Conservation (phyloP, 2,797 vertebrate genomes). For the Sebastes steindachneri region DNA sequence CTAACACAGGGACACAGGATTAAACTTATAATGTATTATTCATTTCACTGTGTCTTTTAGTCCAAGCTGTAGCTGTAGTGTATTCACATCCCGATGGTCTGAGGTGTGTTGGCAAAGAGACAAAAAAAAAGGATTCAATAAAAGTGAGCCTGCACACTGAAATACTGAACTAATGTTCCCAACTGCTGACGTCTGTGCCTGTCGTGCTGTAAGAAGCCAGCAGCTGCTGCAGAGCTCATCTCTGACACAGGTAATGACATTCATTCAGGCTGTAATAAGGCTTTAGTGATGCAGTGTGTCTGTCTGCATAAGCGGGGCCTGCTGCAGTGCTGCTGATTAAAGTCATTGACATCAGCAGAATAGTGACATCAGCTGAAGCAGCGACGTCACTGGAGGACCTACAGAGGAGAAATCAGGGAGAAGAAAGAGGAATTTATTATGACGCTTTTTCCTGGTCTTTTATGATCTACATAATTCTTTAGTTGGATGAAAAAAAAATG, state of each 20-base stretch:
- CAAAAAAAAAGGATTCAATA: background rate
- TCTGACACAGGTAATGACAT: slow-evolving; percentile 42
- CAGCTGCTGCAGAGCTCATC: slow-evolving; percentile 47
- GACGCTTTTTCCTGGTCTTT: background rate
- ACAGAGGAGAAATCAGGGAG: background rate
- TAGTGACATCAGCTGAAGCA: slow-evolving; percentile 32
- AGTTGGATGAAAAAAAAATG: background rate
- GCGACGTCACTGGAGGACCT: slow-evolving; percentile 19
- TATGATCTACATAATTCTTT: background rate
- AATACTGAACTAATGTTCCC: background rate
- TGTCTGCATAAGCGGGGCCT: slow-evolving; percentile 38
- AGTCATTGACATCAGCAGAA: slow-evolving; percentile 49
- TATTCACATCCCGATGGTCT: background rate
- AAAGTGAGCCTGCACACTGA: background rate
- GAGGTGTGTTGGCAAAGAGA: background rate
- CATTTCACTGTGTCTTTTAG: background rate
- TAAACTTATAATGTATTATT: background rate
- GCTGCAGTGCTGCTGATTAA: slow-evolving; percentile 68
- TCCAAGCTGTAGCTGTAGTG: background rate
- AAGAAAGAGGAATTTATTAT: background rate
- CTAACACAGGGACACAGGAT: background rate
- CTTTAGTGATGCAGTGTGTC: slow-evolving; percentile 32
- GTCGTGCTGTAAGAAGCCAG: background rate
- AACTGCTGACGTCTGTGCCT: background rate
- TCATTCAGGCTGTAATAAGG: slow-evolving; percentile 32